Percentiles rank a stretch among this genome's conserved stretches.
Evolutionary conservation across 1,140 invertebrate genomes (phyloP).

Genomic region (Ptiloglossa arizonensis): DNA sequence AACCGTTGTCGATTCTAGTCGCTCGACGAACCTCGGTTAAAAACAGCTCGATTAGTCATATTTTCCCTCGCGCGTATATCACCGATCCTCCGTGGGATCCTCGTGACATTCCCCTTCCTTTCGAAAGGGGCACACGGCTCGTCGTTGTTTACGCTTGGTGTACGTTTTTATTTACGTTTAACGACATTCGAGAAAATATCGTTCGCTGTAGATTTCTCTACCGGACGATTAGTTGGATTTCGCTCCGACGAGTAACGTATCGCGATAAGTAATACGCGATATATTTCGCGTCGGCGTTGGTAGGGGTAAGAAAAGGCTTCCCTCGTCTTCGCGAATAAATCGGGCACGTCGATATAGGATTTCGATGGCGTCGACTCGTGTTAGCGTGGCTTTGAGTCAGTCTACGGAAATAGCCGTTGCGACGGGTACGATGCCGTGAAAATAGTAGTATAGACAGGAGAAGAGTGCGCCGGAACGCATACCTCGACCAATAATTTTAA

Average conservation of each 20-base stretch:
- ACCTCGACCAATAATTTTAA: constrained; percentile 66
- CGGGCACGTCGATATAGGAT: constrained; percentile 41
- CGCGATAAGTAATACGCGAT: too few species aligned
- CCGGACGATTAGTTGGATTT: too few species aligned
- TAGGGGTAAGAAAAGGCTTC: not conserved
- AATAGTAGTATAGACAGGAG: constrained; percentile 55
- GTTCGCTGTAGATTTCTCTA: too few species aligned
- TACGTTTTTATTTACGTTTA: too few species aligned
- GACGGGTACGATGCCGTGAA: constrained; percentile 44
- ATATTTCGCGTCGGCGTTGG: too few species aligned
- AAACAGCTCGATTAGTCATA: not conserved
- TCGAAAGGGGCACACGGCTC: too few species aligned
- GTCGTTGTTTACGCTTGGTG: not conserved
- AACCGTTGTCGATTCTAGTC: not conserved
- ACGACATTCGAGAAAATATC: too few species aligned
- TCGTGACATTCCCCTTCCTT: not conserved
- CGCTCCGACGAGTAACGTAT: too few species aligned
- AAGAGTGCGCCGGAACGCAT: constrained; percentile 56
- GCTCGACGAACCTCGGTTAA: not conserved
- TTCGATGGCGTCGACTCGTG: constrained; percentile 36
- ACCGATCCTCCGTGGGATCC: too few species aligned
- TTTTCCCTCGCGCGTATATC: too few species aligned
- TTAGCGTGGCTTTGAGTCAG: constrained; percentile 60
- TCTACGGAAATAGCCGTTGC: constrained; percentile 60
- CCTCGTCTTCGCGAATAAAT: constrained; percentile 27